Base-by-base conservation (phyloP, 1,140 invertebrate genomes). In the Carposina sasakii region DNA sequence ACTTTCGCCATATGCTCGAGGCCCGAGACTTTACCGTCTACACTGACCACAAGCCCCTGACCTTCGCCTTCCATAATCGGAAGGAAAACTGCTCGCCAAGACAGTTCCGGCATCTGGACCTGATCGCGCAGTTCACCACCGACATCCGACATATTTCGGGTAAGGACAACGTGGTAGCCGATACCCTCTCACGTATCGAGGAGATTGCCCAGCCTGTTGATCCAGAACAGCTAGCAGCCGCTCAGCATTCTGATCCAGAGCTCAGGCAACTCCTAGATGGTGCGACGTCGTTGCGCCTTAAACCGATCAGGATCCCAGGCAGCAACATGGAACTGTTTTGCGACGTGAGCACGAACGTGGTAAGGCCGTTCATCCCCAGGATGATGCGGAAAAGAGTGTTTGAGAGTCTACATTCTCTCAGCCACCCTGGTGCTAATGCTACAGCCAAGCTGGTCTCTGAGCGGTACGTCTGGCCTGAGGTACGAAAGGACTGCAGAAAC, bases 71-170 rank as follows among this genome's bases (percentile, higher is more conserved):
- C 23, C 12, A n/a, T 12, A 23, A 41, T 6, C 12, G 20, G 2
- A 23, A 41, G n/a, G 20, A 12, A 5, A 41, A 41, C 19, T 39
- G 33, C 39, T 65, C 69, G 5, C 70, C 67, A 9, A 13, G 58
- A 8, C 69, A 67, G 31, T 36, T 52, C 3, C 26, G 52, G 17
- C 66, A 85, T 15, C 43, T 85, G 0, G 63, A 83, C 44, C 76
- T 48, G n/a, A 76, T 86, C 12, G 48, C 61, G 0, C 47, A 51
- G 33, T 51, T 47, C 16, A 45, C 43, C 4, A 47, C 49, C 4
- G 43, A 47, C 21, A 50, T 43, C 9, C 37, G 36, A 23, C 33
- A 44, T 37, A 56, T 86, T n/a, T 16, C 54, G 0, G 79, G 83
- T 5, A 41, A 52, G 0, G 45, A 67, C 3, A 85, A 86, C 40